Conservation (phyloP, 2,888 invertebrate genomes). For the Spatulosminthurus flaviceps region DNA sequence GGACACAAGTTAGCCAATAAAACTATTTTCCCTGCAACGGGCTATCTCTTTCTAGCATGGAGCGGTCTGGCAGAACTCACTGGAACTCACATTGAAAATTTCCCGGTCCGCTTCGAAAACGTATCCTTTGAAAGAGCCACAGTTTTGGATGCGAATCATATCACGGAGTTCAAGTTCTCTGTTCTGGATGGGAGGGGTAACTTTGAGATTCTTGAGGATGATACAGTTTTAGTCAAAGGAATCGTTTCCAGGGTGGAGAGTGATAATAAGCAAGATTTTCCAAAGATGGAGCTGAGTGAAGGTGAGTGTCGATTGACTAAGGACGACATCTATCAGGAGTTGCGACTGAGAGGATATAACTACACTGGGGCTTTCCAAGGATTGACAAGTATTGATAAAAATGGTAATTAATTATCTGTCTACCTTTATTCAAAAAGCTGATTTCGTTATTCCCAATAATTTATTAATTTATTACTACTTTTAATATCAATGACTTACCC, state of each 20-base stretch:
- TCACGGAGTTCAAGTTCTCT: conserved; percentile 78
- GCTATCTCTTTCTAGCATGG: conserved; percentile 83
- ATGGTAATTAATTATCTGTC: too few relatives aligned
- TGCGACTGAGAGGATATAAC: conserved; percentile 85
- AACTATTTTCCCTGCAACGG: conserved; percentile 83
- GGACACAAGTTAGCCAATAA: conserved; percentile 72
- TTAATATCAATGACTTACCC: too few relatives aligned
- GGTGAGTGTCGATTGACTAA: conserved; percentile 66
- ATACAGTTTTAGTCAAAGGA: conserved; percentile 82
- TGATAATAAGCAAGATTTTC: not conserved
- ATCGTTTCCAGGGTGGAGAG: conserved; percentile 73
- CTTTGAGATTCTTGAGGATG: conserved; percentile 90
- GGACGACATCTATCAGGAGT: conserved; percentile 85
- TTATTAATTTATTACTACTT: not conserved
- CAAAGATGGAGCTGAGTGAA: not conserved
- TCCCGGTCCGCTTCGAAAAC: conserved; percentile 87
- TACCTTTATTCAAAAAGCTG: conserved; percentile 3
- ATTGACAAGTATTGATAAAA: conserved; percentile 78
- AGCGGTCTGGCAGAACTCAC: conserved; percentile 82
- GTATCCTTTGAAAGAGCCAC: conserved; percentile 92
- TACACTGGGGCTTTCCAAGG: conserved; percentile 85
- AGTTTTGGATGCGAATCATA: conserved; percentile 82
- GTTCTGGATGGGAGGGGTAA: conserved; percentile 73
- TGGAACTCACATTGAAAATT: conserved; percentile 77
- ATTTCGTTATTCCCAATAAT: not conserved